Conservation (phyloP, 2,888 invertebrate species). For the Cryptocephalus moraei region DNA sequence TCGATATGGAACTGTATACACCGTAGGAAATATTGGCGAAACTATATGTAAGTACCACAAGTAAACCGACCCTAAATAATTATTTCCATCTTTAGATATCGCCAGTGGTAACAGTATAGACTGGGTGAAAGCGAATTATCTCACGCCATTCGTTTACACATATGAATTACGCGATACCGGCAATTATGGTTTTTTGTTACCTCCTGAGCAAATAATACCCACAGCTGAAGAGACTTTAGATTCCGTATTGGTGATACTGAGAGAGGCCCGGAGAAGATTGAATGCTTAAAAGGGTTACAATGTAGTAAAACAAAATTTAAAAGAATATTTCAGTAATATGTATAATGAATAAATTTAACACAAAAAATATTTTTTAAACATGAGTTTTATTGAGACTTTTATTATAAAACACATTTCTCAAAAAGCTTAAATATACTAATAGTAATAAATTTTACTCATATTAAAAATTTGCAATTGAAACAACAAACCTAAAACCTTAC, state of each 20-base stretch:
- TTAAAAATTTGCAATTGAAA: no score
- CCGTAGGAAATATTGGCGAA: slow-evolving; percentile 39
- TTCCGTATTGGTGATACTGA: slow-evolving; percentile 26
- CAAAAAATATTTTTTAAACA: no score
- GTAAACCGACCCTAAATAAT: neutral
- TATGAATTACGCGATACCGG: slow-evolving; percentile 63
- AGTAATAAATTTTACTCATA: no score
- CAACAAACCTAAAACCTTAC: no score
- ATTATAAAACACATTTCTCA: no score
- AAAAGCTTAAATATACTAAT: no score
- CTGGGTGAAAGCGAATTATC: slow-evolving; percentile 61
- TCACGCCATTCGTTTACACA: slow-evolving; percentile 56
- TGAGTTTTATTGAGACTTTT: no score
- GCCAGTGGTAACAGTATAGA: slow-evolving; percentile 62
- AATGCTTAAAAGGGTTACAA: neutral
- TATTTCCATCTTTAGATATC: slow-evolving; percentile 39
- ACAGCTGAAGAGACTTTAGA: slow-evolving; percentile 48
- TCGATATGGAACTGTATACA: slow-evolving; percentile 36
- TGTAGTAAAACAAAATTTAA: no score
- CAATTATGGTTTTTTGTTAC: slow-evolving; percentile 56
- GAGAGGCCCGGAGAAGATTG: neutral
- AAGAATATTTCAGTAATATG: no score
- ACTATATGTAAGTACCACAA: slow-evolving; percentile 33
- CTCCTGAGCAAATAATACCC: slow-evolving; percentile 51
- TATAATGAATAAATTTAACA: no score